A percentile compares a stretch with the other conserved stretches of the same genome.
Evolutionary conservation across 2,113 vertebrate species (phyloP).

Genomic region (Callipepla californica): DNA sequence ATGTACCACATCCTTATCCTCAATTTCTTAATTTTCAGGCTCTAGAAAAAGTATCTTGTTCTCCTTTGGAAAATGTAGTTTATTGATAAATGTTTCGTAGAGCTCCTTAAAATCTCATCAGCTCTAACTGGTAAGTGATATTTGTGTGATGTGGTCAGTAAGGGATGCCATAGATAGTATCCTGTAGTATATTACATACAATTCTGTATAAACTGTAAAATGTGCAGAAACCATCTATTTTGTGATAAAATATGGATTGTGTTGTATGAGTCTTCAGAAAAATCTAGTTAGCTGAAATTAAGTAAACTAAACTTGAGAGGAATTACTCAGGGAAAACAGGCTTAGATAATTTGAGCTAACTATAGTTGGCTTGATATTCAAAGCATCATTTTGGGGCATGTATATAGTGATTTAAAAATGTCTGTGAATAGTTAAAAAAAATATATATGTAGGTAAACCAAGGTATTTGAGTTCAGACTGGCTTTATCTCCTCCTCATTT

Average conservation of each 20-base stretch:
- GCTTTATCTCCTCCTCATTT: not conserved
- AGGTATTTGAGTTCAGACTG: not conserved
- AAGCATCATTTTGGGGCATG: not conserved
- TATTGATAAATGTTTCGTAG: not conserved
- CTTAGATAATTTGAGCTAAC: not conserved
- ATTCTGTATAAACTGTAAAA: not conserved
- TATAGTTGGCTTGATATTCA: not conserved
- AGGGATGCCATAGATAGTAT: not conserved
- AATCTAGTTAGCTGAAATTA: not conserved
- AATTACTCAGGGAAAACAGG: not conserved
- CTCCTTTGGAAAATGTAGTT: not conserved
- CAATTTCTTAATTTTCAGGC: not conserved
- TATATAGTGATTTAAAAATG: not conserved
- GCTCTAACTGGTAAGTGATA: not conserved
- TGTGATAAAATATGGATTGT: not conserved
- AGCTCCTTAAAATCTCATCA: not conserved
- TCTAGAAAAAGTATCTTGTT: not conserved
- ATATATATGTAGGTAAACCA: not conserved
- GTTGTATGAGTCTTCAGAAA: not conserved
- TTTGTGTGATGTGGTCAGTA: not conserved
- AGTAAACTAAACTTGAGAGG: not conserved
- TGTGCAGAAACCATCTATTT: not conserved
- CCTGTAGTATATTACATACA: not conserved
- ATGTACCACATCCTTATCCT: not conserved
- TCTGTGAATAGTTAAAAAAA: not conserved